These are phyloP conservation scores for Campylorhamphus procurvoides DNA, from an alignment of 2,113 vertebrate species.

Conservation along the genomic window DNA sequence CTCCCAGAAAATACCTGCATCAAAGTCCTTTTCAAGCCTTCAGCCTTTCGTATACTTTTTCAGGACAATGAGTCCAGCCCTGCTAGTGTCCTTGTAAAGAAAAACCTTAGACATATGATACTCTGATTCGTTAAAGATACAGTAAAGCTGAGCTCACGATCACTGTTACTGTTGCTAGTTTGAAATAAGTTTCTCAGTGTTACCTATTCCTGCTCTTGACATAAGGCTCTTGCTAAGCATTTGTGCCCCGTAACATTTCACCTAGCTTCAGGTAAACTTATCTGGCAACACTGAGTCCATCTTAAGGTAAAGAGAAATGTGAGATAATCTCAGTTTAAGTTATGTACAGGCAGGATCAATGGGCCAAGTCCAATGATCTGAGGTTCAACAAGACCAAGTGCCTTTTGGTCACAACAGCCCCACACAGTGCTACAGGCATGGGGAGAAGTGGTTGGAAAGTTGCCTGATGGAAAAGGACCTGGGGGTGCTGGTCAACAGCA, in stretches of 20 bases:
- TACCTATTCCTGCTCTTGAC: background rate
- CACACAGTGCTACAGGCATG: background rate
- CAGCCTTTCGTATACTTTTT: background rate
- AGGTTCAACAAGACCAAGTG: background rate
- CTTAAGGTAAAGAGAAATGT: background rate
- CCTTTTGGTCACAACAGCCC: background rate
- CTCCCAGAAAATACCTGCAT: background rate
- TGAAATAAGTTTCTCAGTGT: background rate
- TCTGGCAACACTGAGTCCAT: background rate
- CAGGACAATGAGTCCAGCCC: background rate
- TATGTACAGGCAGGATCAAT: fast-evolving
- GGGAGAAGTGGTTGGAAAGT: background rate
- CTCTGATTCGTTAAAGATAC: background rate
- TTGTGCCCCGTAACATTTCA: background rate
- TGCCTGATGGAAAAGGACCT: background rate
- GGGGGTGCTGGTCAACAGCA: background rate
- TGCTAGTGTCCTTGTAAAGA: background rate
- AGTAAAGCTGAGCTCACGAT: background rate
- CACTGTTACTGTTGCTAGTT: background rate
- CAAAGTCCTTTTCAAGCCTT: background rate
- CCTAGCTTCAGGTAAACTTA: background rate
- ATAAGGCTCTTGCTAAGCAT: background rate
- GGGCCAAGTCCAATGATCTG: fast-evolving
- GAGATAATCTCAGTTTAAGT: background rate
- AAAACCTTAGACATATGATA: background rate